Evolutionary conservation across 2,113 vertebrate genomes (phyloP).

Genomic region (Ammodramus savannarum): DNA sequence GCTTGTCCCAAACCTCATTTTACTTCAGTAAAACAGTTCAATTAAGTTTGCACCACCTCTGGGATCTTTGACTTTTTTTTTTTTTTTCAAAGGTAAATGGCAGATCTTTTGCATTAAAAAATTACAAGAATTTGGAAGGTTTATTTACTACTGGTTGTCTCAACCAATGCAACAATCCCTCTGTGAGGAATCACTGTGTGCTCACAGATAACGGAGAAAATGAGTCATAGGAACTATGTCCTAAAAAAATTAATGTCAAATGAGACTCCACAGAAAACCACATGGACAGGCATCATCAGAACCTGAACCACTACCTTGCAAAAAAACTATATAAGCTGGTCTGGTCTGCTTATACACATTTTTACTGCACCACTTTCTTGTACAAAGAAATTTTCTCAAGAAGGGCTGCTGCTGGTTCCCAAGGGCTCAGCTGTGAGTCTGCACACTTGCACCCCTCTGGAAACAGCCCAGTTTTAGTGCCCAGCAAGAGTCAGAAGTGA

Average conservation of each 20-base stretch:
- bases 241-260: background rate
- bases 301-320: background rate
- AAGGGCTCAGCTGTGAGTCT: background rate
- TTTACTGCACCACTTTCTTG: background rate
- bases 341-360: background rate
- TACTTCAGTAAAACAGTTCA: too few species aligned
- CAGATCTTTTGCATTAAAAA: background rate
- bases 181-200: background rate
- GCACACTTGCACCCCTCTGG: background rate
- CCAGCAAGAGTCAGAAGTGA: background rate
- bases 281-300: background rate
- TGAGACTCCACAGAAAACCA: background rate
- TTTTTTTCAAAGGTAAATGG: background rate
- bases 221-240: background rate
- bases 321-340: accelerated
- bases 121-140: background rate
- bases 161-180: background rate
- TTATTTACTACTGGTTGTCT: background rate
- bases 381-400: background rate
- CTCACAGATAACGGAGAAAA: background rate
- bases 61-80: background rate
- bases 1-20: background rate
- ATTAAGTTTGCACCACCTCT: background rate
- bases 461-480: background rate
- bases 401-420: background rate